A percentile compares a stretch with the other conserved stretches of the same genome.
These are phyloP conservation scores for Sclerodermus sp. DNA, from an alignment of 2,888 invertebrate genomes.

Conservation along the genomic window DNA sequence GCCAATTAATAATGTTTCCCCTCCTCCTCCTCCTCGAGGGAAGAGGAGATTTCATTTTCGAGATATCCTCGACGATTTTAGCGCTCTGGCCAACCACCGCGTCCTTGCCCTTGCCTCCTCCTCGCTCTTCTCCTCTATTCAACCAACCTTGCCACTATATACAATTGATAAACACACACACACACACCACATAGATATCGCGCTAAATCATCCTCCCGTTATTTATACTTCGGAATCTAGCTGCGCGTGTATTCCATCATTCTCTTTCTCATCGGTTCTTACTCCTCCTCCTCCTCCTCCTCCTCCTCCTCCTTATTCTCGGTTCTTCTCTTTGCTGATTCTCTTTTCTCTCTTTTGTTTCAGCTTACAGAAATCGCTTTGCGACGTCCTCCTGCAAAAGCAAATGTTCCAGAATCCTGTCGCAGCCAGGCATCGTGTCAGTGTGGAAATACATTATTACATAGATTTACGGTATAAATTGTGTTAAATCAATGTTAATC, in stretches of 20 bases:
- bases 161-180: too few species aligned
- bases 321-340: too few species aligned
- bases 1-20: constrained; percentile 53
- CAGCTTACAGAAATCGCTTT: constrained; percentile 37
- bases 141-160: too few species aligned
- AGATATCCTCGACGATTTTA: constrained; percentile 30
- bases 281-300: too few species aligned
- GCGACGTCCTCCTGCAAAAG: constrained; percentile 31
- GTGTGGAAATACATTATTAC: constrained; percentile 38
- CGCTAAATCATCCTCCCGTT: too few species aligned
- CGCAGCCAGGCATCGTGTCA: constrained; percentile 34
- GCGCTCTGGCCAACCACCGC: constrained; percentile 8
- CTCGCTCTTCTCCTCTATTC: too few species aligned
- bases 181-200: too few species aligned
- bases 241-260: too few species aligned
- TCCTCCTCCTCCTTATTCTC: too few species aligned
- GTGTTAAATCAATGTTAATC: constrained; percentile 47
- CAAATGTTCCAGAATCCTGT: constrained; percentile 32
- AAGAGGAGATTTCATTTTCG: constrained; percentile 34
- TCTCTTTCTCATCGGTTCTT: too few species aligned
- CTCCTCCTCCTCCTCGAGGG: constrained; percentile 9
- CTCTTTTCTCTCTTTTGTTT: constrained; percentile 22
- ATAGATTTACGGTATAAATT: constrained; percentile 39
- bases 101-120: neutral
- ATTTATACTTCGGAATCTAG: too few species aligned